Evolutionary conservation across 1,140 invertebrate species (phyloP).

Genomic region (Galendromus occidentalis): DNA sequence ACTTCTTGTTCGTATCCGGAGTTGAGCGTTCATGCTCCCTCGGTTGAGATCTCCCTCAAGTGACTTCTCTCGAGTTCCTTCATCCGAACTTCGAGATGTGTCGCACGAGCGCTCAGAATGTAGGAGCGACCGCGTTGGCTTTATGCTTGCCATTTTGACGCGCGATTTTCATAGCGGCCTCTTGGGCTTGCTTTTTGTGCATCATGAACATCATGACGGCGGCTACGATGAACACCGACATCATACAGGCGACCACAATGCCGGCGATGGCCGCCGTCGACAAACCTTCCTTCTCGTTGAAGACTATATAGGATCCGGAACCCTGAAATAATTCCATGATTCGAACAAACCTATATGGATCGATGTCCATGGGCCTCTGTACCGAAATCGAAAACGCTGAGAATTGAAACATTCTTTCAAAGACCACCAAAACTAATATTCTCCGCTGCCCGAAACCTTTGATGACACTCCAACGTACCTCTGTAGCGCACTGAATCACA

Average conservation of each 20-base stretch:
- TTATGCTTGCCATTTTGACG: not conserved
- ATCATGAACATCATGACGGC: conserved; percentile 1
- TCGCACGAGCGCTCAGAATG: too few relatives aligned
- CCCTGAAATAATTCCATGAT: not conserved
- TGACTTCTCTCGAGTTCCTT: too few relatives aligned
- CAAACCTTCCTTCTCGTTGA: conserved; percentile 5
- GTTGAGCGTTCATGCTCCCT: too few relatives aligned
- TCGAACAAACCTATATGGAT: too few relatives aligned
- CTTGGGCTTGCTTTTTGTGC: not conserved
- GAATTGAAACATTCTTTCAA: too few relatives aligned
- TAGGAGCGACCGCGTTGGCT: not conserved
- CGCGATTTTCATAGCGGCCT: conserved; percentile 3
- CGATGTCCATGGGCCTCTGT: too few relatives aligned
- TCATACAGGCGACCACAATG: not conserved
- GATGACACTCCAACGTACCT: not conserved
- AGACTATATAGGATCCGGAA: not conserved
- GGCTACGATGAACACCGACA: conserved; percentile 3
- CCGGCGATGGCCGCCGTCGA: conserved; percentile 5
- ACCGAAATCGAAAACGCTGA: too few relatives aligned
- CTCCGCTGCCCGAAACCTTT: too few relatives aligned
- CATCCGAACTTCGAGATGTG: too few relatives aligned
- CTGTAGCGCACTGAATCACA: conserved; percentile 2
- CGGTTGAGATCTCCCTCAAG: too few relatives aligned
- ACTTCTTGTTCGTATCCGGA: too few relatives aligned
- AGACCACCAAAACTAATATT: too few relatives aligned